These are phyloP conservation scores for Darevskia mixta DNA, from an alignment of 2,797 vertebrate species.

Conservation along the genomic window DNA sequence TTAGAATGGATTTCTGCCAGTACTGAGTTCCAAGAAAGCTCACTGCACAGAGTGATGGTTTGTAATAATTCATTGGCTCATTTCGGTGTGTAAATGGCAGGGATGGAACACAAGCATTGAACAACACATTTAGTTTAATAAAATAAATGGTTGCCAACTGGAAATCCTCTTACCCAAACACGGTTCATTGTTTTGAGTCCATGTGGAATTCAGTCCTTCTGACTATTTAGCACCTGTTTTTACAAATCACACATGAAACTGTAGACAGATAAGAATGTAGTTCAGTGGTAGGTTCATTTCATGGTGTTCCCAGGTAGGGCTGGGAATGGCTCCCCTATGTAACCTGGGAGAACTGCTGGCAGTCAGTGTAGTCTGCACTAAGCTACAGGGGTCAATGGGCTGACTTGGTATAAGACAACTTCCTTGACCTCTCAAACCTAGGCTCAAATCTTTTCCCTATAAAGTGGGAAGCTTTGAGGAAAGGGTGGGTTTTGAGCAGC, in stretches of 20 bases:
- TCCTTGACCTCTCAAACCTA: not conserved
- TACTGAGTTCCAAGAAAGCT: conserved; percentile 11
- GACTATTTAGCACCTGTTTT: not conserved
- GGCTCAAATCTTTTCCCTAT: not conserved
- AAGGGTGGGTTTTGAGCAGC: too few species aligned
- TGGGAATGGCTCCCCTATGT: not conserved
- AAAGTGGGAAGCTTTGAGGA: too few species aligned
- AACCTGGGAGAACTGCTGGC: not conserved
- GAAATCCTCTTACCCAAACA: not conserved
- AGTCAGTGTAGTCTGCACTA: not conserved
- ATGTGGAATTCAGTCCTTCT: not conserved
- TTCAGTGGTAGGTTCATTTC: not conserved
- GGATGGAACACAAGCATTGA: conserved; percentile 50
- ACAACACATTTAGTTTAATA: conserved; percentile 53
- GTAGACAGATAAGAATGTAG: not conserved
- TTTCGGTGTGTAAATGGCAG: conserved; percentile 45
- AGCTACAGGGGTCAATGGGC: not conserved
- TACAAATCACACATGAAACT: not conserved
- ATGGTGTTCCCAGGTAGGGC: not conserved
- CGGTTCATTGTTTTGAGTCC: not conserved
- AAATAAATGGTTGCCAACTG: conserved; percentile 52
- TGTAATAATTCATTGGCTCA: conserved; percentile 32
- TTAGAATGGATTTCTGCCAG: conserved; percentile 36
- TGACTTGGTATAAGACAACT: not conserved
- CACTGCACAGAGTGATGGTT: not conserved